Conservation (phyloP, 2,113 vertebrate genomes). For the Empidonax traillii region DNA sequence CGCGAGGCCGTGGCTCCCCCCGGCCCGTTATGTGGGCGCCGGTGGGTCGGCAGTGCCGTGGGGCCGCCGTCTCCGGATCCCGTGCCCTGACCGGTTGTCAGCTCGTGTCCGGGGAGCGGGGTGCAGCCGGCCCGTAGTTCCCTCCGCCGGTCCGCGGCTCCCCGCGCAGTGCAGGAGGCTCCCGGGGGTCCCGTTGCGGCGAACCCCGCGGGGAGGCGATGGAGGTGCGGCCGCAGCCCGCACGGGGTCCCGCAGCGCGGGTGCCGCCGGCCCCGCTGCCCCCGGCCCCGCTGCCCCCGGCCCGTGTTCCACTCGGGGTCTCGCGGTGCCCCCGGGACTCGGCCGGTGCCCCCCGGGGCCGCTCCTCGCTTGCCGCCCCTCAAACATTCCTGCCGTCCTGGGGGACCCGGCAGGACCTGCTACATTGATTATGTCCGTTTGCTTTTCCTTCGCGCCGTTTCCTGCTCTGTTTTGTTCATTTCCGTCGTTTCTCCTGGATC, state of each 20-base stretch:
- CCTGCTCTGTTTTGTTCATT: conserved; percentile 17
- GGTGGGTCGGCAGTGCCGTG: background rate
- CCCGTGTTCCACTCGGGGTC: background rate
- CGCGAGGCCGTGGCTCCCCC: background rate
- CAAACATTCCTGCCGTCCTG: background rate
- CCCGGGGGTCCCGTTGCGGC: background rate
- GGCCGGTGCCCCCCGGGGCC: background rate
- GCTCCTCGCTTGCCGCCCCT: background rate
- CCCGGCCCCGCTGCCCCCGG: no score
- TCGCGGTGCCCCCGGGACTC: background rate
- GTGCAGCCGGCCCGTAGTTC: background rate
- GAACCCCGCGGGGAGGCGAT: background rate
- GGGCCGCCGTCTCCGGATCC: background rate
- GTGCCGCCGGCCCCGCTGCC: accelerated
- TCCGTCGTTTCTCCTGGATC: background rate
- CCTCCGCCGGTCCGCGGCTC: background rate
- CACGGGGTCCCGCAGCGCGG: background rate
- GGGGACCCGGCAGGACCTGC: background rate
- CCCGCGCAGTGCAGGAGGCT: background rate
- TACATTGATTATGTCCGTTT: background rate
- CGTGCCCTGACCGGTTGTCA: background rate
- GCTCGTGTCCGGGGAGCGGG: background rate
- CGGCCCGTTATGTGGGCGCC: background rate
- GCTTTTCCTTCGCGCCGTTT: background rate
- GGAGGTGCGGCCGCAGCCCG: background rate